Percentiles rank a stretch among this genome's conserved stretches.
phyloP scores from a whole-genome alignment of 2,113 vertebrate species.

The Rhipidura dahli region DNA sequence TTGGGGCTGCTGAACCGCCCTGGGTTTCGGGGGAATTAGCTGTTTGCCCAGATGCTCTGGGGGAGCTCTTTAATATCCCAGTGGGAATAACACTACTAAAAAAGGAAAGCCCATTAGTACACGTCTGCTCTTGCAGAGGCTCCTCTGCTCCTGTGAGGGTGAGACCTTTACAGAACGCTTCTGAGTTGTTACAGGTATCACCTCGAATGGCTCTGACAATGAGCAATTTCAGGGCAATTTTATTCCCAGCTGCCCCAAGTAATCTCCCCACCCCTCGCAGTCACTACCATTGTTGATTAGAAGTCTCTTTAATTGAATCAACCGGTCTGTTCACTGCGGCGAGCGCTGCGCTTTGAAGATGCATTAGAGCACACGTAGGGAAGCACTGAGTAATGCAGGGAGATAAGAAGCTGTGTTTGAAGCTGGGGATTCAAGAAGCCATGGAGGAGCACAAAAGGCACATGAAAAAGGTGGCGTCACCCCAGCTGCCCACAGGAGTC shows the following conservation, averaged over 20 bases:
- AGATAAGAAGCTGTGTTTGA: slow-evolving; percentile 64
- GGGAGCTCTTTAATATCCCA: slow-evolving; percentile 34
- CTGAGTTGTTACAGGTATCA: not conserved
- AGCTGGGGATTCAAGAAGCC: slow-evolving; percentile 37
- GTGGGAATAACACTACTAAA: slow-evolving; percentile 40
- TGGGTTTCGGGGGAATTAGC: slow-evolving; percentile 4
- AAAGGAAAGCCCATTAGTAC: slow-evolving; percentile 58
- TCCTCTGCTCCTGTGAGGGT: not conserved
- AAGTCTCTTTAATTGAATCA: slow-evolving; percentile 23
- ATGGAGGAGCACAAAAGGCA: not conserved
- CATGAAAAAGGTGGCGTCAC: not conserved
- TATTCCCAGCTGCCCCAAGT: not conserved
- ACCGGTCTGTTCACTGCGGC: slow-evolving; percentile 49
- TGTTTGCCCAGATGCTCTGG: slow-evolving; percentile 44
- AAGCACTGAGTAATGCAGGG: slow-evolving; percentile 30
- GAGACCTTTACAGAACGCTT: slow-evolving; percentile 1
- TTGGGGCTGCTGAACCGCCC: not conserved
- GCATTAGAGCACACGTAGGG: not conserved
- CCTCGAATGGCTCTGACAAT: not conserved
- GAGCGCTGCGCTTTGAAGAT: slow-evolving; percentile 20
- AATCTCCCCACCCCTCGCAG: not conserved
- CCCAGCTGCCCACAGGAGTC: not conserved
- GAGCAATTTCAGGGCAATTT: not conserved
- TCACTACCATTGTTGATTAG: not conserved
- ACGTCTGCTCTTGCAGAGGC: slow-evolving; percentile 44